Evolutionary conservation across 2,888 invertebrate genomes (phyloP).

Genomic region (Drosophila tripunctata): DNA sequence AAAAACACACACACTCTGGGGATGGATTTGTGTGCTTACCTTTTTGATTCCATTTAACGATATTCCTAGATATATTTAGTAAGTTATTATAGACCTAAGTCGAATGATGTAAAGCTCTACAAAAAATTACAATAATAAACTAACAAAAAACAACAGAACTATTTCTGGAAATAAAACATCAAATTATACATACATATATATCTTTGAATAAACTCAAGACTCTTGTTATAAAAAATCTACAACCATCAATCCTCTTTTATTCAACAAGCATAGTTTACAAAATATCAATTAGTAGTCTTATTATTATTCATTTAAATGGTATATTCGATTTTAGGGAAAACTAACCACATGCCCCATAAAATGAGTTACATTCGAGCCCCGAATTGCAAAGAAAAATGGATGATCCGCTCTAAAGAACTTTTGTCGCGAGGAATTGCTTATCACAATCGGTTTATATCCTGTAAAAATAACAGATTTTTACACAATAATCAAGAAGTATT

Average conservation of each 20-base stretch:
- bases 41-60: conserved; percentile 76
- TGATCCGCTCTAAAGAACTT: conserved; percentile 82
- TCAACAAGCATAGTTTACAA: conserved; percentile 10
- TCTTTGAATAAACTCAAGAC: conserved; percentile 81
- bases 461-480: too few species aligned
- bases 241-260: conserved; percentile 1
- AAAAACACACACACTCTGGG: neutral
- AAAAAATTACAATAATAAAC: conserved; percentile 75
- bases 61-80: conserved; percentile 60
- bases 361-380: conserved; percentile 71
- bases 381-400: conserved; percentile 82
- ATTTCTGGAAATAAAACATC: conserved; percentile 59
- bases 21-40: conserved; percentile 38
- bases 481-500: neutral
- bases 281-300: conserved; percentile 11
- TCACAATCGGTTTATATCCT: conserved; percentile 80
- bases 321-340: conserved; percentile 44
- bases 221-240: conserved; percentile 79
- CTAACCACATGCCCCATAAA: conserved; percentile 78
- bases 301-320: conserved; percentile 12
- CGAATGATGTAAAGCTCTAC: conserved; percentile 43
- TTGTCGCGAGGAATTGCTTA: conserved; percentile 79
- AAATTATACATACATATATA: conserved; percentile 70
- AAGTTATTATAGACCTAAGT: conserved; percentile 34
- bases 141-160: conserved; percentile 66